Conservation (phyloP, 1,140 invertebrate species). For the Macrobrachium nipponense region DNA sequence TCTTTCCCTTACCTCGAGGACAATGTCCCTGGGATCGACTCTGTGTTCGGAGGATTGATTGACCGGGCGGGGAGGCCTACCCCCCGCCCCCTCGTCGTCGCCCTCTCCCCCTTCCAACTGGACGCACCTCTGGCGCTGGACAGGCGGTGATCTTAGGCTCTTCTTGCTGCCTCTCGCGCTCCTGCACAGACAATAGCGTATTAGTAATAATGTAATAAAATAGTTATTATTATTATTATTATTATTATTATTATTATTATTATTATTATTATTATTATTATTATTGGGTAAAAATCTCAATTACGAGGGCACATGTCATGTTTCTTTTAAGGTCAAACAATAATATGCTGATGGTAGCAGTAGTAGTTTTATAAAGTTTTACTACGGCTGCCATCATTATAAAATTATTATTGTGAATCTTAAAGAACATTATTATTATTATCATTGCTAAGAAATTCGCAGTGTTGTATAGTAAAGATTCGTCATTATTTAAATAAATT, state of each 20-base stretch:
- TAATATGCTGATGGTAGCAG: background rate
- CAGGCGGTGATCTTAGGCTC: conserved; percentile 45
- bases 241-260: too few species aligned
- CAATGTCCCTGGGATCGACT: conserved; percentile 19
- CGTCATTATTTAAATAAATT: too few species aligned
- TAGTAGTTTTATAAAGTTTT: too few species aligned
- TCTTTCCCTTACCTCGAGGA: conserved; percentile 28
- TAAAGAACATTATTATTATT: background rate
- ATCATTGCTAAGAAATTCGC: background rate
- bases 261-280: background rate
- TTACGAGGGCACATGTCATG: too few species aligned
- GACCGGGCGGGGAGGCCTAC: conserved; percentile 16
- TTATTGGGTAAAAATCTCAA: too few species aligned
- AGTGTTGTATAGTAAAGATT: too few species aligned
- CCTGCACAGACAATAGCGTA: conserved; percentile 32
- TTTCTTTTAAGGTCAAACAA: too few species aligned
- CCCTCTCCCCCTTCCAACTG: conserved; percentile 39
- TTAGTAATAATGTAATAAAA: too few species aligned
- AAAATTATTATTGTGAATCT: too few species aligned
- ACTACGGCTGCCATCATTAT: too few species aligned
- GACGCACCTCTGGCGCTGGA: conserved; percentile 55
- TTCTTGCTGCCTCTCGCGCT: conserved; percentile 47
- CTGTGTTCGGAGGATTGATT: conserved; percentile 2
- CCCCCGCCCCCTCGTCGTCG: conserved; percentile 50
- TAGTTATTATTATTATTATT: background rate